A percentile compares a stretch with the other conserved stretches of the same genome.
These are phyloP conservation scores for Corvus moneduloides DNA, from an alignment of 2,113 vertebrate species.

Conservation along the genomic window DNA sequence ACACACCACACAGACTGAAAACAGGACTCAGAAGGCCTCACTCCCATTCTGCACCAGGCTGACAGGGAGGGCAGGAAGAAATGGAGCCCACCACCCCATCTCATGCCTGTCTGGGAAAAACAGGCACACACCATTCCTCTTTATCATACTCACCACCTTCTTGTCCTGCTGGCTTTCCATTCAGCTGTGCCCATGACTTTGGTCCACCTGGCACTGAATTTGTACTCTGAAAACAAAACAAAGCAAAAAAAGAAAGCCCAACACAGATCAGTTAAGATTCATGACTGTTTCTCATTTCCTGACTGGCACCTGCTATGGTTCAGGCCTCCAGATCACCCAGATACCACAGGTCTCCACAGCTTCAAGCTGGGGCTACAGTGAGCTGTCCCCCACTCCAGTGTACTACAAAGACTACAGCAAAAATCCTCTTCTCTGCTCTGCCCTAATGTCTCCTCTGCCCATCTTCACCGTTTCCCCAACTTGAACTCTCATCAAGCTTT, in stretches of 20 bases:
- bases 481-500: not conserved
- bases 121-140: not conserved
- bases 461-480: not conserved
- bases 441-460: not conserved
- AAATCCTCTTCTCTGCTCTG: not conserved
- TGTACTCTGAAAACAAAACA: slow-evolving; percentile 82
- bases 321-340: not conserved
- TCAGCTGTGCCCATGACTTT: slow-evolving; percentile 99
- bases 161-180: slow-evolving; percentile 97
- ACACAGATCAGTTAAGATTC: not conserved
- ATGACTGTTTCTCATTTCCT: not conserved
- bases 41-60: not conserved
- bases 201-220: slow-evolving; percentile 94
- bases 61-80: not conserved
- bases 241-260: not conserved
- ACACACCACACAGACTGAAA: not conserved
- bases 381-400: not conserved
- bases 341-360: not conserved
- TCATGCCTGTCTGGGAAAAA: not conserved
- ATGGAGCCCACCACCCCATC: not conserved
- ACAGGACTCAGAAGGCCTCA: not conserved
- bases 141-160: slow-evolving; percentile 87
- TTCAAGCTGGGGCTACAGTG: not conserved
- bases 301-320: not conserved
- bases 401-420: not conserved